phyloP scores from a whole-genome alignment of 2,888 invertebrate genomes.

The Apocheima hispidaria region DNA sequence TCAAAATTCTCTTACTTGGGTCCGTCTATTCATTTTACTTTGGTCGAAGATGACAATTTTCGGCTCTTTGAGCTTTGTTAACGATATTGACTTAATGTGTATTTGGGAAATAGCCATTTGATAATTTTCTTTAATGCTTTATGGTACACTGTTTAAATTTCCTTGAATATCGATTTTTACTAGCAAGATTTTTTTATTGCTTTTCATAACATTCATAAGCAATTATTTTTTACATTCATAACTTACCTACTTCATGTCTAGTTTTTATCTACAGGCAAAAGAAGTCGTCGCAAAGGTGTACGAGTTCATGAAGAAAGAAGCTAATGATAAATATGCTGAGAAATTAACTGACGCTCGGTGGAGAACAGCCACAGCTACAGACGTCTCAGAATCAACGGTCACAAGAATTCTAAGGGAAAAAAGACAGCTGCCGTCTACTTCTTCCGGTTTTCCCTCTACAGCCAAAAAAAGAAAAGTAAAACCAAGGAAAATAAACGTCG shows the following conservation, averaged over 20 bases:
- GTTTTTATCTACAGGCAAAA: constrained; percentile 5
- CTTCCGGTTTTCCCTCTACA: constrained; percentile 13
- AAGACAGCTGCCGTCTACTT: background rate
- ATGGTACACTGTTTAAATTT: too few relatives aligned
- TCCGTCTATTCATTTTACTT: too few relatives aligned
- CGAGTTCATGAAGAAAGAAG: constrained; percentile 21
- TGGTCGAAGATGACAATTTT: too few relatives aligned
- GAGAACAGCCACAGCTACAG: constrained; percentile 28
- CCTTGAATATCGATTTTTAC: too few relatives aligned
- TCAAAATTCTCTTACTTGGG: too few relatives aligned
- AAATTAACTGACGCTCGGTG: constrained; percentile 31
- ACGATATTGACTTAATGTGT: too few relatives aligned
- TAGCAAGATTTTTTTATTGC: too few relatives aligned
- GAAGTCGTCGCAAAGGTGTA: constrained; percentile 20
- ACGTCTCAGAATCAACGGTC: constrained; percentile 26
- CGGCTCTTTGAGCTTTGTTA: too few relatives aligned
- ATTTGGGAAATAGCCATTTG: too few relatives aligned
- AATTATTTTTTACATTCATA: background rate
- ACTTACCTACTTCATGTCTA: background rate
- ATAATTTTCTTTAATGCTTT: too few relatives aligned
- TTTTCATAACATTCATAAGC: too few relatives aligned
- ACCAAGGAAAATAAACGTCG: constrained; percentile 3
- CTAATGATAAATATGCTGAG: background rate
- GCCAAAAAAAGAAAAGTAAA: constrained; percentile 5
- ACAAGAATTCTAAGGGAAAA: constrained; percentile 27